Evolutionary conservation across 2,797 vertebrate genomes (phyloP), one percentile per base, ranked within the genome.

Genomic region (Holocentrus rufus): DNA sequence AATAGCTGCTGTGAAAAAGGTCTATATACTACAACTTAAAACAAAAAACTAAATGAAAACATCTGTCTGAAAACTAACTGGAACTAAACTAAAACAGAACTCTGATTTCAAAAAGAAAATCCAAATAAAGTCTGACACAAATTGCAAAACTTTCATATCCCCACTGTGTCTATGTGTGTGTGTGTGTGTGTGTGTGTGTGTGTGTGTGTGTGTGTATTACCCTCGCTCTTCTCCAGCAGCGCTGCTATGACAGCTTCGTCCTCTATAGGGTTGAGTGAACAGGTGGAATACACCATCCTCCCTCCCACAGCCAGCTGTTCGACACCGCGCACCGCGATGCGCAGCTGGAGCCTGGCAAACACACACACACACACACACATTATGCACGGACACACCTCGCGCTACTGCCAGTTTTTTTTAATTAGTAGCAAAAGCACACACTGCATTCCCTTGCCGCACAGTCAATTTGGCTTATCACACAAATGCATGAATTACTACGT

Each of bases 271-370:
- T 99, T 99, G 82, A 99, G 92, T 0, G 97, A 99, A 67, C 97
- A 99, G 0, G 98, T 99, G 58, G 98, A 99, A 80, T 99, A 99
- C 1, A 99, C 98, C 97, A 99, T 98, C 80, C 96, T 93, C 17
- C 98, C 98, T 0, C 97, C 97, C 58, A 96, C 96, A 0, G 96
- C 96, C 88, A 99, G 94, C 93, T 98, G 97, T 60, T 99, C 98
- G 0, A 96, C 96, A 0, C 97, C 98, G 7, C 98, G 96, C 14
- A 97, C 96, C 0, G 95, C 96, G 13, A 99, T 99, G 57, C 98
- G 94, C 83, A 98, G 82, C 95, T 99, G 98, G 65, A 99, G 93
- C 63, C 98, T 99, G 85, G 80, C 8, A 50, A 47, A 67, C 57
- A 80, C 57, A 76, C 67, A 84, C 53, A 31, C 34, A 69, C 31